phyloP scores from a whole-genome alignment of 2,113 vertebrate species.

The Leptosomus discolor region DNA sequence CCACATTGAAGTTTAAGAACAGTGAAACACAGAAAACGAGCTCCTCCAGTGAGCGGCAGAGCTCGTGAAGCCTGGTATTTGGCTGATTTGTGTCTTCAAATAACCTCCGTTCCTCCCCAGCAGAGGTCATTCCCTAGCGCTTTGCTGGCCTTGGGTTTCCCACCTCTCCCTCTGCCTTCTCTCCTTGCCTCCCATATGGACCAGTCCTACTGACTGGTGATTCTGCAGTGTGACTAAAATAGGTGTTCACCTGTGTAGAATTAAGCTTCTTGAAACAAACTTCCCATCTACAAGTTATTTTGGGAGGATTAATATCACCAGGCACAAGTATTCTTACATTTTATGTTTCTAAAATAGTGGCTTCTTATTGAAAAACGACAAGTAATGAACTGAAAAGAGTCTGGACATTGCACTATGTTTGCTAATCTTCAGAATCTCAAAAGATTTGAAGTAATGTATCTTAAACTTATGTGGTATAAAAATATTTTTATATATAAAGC shows the following conservation, averaged over 20 bases:
- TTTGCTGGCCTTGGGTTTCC: background rate
- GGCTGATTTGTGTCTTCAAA: background rate
- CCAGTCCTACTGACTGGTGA: background rate
- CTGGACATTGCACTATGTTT: background rate
- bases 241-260: background rate
- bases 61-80: background rate
- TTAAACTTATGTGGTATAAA: constrained; percentile 68
- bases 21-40: background rate
- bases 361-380: constrained; percentile 33
- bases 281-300: background rate
- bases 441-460: background rate
- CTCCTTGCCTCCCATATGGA: background rate
- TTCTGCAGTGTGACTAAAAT: background rate
- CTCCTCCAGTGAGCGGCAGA: background rate
- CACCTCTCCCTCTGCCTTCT: background rate
- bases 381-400: background rate
- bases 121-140: background rate
- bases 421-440: constrained; percentile 41
- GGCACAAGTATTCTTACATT: background rate
- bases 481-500: constrained; percentile 70
- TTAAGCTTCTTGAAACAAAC: background rate
- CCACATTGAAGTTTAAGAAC: constrained; percentile 63
- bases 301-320: background rate
- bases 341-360: background rate
- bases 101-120: background rate